phyloP scores from a whole-genome alignment of 2,888 invertebrate genomes.

The Agonum fuliginosum region DNA sequence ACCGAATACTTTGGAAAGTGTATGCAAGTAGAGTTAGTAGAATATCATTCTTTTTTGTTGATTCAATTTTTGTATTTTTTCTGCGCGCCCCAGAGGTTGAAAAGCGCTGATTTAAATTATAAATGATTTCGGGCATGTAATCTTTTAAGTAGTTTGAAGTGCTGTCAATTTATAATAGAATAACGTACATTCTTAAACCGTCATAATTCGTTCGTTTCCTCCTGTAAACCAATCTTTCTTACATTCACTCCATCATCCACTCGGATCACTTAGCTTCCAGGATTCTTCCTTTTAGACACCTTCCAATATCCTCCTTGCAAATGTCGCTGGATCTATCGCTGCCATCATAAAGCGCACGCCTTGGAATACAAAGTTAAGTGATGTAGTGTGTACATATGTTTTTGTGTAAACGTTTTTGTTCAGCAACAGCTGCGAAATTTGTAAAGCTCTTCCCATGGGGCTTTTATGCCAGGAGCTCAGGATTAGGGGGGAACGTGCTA shows the following conservation, averaged over 20 bases:
- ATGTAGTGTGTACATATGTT: slow-evolving; percentile 65
- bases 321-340: too few species aligned
- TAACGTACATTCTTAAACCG: too few species aligned
- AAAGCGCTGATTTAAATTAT: too few species aligned
- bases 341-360: slow-evolving; percentile 62
- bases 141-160: too few species aligned
- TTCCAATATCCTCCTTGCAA: not conserved
- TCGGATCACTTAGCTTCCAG: not conserved
- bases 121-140: too few species aligned
- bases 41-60: too few species aligned
- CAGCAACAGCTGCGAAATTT: slow-evolving; percentile 54
- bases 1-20: too few species aligned
- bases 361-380: slow-evolving; percentile 66
- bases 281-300: not conserved
- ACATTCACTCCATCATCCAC: not conserved
- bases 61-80: too few species aligned
- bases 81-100: too few species aligned
- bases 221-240: not conserved
- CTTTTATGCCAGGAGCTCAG: slow-evolving; percentile 40
- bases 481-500: not conserved
- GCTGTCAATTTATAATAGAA: too few species aligned
- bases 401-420: slow-evolving; percentile 60
- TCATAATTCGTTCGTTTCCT: too few species aligned
- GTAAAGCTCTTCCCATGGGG: slow-evolving; percentile 47
- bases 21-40: too few species aligned